phyloP scores from a whole-genome alignment of 1,140 invertebrate species.

The Pseudomyrmex flavicornis region DNA sequence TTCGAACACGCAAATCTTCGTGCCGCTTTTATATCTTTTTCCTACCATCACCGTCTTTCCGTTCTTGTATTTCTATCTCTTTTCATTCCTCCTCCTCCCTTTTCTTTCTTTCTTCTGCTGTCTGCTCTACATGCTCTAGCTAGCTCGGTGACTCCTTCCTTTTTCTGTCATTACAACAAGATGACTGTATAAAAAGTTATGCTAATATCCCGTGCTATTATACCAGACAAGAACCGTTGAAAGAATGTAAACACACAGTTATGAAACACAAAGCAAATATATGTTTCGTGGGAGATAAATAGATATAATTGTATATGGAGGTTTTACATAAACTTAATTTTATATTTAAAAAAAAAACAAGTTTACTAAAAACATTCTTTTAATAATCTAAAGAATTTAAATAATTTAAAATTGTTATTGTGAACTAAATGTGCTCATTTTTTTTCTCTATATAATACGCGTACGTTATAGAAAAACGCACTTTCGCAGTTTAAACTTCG shows the following conservation, averaged over 20 bases:
- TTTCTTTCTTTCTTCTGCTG: slow-evolving; percentile 6
- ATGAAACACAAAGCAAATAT: not conserved
- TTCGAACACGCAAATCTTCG: slow-evolving; percentile 44
- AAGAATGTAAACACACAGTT: slow-evolving; percentile 16
- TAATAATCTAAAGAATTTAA: no score
- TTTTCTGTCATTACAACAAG: slow-evolving; percentile 57
- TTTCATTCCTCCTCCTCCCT: not conserved
- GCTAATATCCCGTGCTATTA: slow-evolving; percentile 62
- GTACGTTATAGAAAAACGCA: not conserved
- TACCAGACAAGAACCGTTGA: slow-evolving; percentile 26
- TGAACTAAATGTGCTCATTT: no score
- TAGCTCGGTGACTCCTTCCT: slow-evolving; percentile 28
- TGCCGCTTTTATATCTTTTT: slow-evolving; percentile 66
- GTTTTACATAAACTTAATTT: slow-evolving; percentile 68
- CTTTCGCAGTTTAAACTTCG: not conserved
- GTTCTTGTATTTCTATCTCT: slow-evolving; percentile 50
- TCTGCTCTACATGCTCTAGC: slow-evolving; percentile 30
- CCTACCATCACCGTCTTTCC: slow-evolving; percentile 47
- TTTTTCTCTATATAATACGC: no score
- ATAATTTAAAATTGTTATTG: no score
- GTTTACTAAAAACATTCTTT: no score
- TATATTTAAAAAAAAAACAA: slow-evolving; percentile 53
- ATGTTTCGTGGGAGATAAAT: slow-evolving; percentile 1
- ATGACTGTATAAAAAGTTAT: slow-evolving; percentile 62
- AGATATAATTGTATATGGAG: not conserved